phyloP scores from a whole-genome alignment of 2,113 vertebrate species.

The Beaufortia kweichowensis region DNA sequence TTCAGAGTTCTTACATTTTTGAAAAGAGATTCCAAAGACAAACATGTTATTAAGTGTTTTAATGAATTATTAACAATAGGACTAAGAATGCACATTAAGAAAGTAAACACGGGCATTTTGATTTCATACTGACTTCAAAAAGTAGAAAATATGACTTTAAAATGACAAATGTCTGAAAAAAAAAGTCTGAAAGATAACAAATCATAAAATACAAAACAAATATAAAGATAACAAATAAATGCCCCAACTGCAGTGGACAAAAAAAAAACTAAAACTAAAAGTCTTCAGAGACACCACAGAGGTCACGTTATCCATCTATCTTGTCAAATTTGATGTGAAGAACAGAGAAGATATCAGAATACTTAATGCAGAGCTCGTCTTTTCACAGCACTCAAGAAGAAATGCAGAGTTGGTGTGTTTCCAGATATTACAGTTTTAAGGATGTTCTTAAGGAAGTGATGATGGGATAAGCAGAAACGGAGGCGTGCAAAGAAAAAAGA shows the following conservation, averaged over 20 bases:
- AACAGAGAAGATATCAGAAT: not conserved
- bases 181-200: no score
- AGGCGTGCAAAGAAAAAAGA: not conserved
- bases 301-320: not conserved
- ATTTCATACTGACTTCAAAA: no score
- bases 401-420: constrained; percentile 1
- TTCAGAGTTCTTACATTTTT: no score
- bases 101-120: no score
- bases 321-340: not conserved
- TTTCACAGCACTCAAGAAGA: not conserved
- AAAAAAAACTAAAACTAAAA: no score
- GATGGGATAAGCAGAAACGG: not conserved
- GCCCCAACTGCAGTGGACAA: not conserved
- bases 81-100: no score
- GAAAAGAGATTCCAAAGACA: no score
- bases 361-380: not conserved
- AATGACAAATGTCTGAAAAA: no score
- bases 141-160: no score
- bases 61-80: no score
- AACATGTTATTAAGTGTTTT: no score
- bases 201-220: not conserved
- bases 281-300: not conserved
- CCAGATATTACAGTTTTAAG: not conserved
- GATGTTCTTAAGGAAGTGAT: not conserved
- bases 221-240: not conserved